Percentiles rank a stretch among this genome's conserved stretches.
phyloP scores from a whole-genome alignment of 1,140 invertebrate genomes.

The Dreissena polymorpha region DNA sequence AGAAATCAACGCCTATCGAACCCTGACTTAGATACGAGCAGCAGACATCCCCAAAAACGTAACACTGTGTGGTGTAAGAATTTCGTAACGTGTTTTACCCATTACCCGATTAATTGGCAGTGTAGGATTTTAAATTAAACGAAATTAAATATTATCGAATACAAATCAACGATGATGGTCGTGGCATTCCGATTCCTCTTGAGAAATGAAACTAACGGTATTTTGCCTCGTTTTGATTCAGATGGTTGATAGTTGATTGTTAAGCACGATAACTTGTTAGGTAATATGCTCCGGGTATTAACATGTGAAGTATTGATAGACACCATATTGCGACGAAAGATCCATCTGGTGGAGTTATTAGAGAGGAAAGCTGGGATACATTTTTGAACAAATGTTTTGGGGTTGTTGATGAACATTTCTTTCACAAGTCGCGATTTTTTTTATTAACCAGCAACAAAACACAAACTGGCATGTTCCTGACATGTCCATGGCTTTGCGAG shows the following conservation, averaged over 20 bases:
- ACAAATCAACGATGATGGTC: constrained; percentile 1
- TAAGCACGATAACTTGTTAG: constrained; percentile 31
- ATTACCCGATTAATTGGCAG: constrained; percentile 47
- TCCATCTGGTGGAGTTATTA: neutral
- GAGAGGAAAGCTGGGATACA: neutral
- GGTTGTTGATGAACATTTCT: neutral
- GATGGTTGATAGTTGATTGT: constrained; percentile 35
- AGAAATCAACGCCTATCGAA: no score
- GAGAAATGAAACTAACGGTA: constrained; percentile 23
- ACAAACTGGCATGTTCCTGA: no score
- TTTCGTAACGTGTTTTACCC: constrained; percentile 12
- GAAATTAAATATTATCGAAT: constrained; percentile 56
- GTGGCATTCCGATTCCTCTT: neutral
- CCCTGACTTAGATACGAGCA: no score
- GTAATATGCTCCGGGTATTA: constrained; percentile 24
- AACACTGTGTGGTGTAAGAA: neutral
- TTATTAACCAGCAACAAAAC: no score
- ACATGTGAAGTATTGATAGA: neutral
- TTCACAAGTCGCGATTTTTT: neutral
- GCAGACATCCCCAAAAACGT: neutral
- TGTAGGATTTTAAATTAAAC: constrained; percentile 49
- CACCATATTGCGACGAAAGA: neutral
- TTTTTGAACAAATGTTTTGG: constrained; percentile 1
- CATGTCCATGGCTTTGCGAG: no score
- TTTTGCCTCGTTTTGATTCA: constrained; percentile 38